Percentiles rank a stretch among this genome's conserved stretches.
phyloP scores from a whole-genome alignment of 2,797 vertebrate genomes.

The Florisuga fusca region DNA sequence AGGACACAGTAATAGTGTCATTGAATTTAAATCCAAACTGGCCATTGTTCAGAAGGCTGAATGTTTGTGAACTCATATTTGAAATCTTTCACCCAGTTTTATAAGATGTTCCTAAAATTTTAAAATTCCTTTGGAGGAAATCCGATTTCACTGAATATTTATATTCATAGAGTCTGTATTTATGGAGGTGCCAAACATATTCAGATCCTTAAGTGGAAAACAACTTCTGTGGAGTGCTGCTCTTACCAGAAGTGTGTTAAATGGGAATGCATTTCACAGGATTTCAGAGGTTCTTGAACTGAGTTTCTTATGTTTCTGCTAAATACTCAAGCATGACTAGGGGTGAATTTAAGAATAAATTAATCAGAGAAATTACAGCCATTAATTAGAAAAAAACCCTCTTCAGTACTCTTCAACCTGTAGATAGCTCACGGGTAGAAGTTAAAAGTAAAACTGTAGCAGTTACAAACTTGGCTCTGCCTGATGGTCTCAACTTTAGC shows the following conservation, averaged over 20 bases:
- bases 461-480: background rate
- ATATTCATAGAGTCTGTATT: background rate
- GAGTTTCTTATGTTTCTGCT: background rate
- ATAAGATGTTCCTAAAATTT: background rate
- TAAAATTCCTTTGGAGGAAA: background rate
- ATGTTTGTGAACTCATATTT: background rate
- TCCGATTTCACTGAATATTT: background rate
- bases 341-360: background rate
- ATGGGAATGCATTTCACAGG: background rate
- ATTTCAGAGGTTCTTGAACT: background rate
- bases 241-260: background rate
- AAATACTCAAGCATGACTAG: background rate
- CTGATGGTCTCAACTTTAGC: background rate
- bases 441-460: background rate
- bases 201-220: background rate
- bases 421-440: background rate
- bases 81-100: background rate
- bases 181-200: background rate
- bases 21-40: background rate
- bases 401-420: background rate
- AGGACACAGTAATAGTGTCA: background rate
- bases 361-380: background rate
- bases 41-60: background rate
- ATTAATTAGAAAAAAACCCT: background rate
- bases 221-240: background rate